phyloP scores from a whole-genome alignment of 2,888 invertebrate species.

The Xylota sylvarum region DNA sequence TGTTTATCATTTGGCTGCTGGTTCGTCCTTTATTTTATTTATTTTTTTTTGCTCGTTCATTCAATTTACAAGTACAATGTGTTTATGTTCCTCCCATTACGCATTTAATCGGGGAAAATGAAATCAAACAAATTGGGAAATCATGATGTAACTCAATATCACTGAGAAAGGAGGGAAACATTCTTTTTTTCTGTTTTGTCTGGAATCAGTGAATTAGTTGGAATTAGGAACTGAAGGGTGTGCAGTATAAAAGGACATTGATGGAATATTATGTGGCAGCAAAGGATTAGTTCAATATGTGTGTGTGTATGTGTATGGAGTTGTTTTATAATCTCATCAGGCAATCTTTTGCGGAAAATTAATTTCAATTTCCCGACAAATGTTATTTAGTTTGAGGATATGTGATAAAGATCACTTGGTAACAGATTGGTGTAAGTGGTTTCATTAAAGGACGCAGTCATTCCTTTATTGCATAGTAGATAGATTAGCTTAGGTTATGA shows the following conservation, averaged over 20 bases:
- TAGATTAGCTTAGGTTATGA: no score
- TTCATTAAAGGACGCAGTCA: not conserved
- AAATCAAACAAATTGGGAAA: constrained; percentile 47
- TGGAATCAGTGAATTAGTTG: constrained; percentile 39
- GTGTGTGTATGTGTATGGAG: constrained; percentile 2
- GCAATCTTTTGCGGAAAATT: constrained; percentile 55
- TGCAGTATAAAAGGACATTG: constrained; percentile 27
- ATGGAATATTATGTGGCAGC: constrained; percentile 26
- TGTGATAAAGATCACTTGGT: constrained; percentile 10
- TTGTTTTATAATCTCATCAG: constrained; percentile 41
- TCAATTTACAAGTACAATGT: constrained; percentile 45
- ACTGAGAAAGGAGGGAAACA: constrained; percentile 41
- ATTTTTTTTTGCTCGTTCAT: constrained; percentile 8
- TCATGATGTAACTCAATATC: constrained; percentile 59
- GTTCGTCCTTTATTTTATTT: constrained; percentile 14
- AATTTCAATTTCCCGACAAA: constrained; percentile 26
- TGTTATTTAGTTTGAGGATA: not conserved
- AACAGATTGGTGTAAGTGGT: not conserved
- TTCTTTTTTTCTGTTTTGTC: constrained; percentile 21
- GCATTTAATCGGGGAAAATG: constrained; percentile 39
- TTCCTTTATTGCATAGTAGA: no score
- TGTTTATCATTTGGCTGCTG: constrained; percentile 23
- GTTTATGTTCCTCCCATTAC: constrained; percentile 27
- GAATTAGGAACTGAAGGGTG: constrained; percentile 36
- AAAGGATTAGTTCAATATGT: constrained; percentile 49